Evolutionary conservation across 2,113 vertebrate genomes (phyloP).

Genomic region (Vidua chalybeata): DNA sequence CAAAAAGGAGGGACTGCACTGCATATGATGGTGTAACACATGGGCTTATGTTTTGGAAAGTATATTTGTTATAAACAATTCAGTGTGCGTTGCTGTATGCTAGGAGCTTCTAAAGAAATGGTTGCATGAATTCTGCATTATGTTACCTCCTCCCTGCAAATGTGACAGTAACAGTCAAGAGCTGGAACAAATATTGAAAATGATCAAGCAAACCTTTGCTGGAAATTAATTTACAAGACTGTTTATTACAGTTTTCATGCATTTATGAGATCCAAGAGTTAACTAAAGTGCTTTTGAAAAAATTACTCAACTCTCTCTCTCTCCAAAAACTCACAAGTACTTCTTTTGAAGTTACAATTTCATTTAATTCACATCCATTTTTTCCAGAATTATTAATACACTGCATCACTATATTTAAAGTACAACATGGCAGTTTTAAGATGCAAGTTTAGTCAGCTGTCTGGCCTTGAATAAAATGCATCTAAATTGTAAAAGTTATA

Average conservation of each 20-base stretch:
- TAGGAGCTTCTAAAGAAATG: neutral
- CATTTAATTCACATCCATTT: neutral
- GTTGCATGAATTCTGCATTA: neutral
- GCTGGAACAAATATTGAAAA: neutral
- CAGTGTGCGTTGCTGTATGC: neutral
- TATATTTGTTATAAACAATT: neutral
- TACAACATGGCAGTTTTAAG: neutral
- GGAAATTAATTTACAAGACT: neutral
- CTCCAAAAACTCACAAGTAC: neutral
- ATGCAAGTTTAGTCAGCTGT: neutral
- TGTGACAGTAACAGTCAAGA: neutral
- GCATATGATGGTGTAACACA: neutral
- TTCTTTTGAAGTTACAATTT: neutral
- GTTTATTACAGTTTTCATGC: neutral
- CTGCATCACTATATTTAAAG: neutral
- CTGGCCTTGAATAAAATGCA: neutral
- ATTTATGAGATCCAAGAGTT: neutral
- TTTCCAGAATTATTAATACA: neutral
- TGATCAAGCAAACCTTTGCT: neutral
- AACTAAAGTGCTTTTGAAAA: neutral
- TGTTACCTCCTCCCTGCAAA: neutral
- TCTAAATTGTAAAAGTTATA: neutral
- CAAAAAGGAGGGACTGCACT: neutral
- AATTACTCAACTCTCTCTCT: neutral
- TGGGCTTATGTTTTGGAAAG: neutral